phyloP scores from a whole-genome alignment of 2,888 invertebrate genomes.

The Phasia obesa region DNA sequence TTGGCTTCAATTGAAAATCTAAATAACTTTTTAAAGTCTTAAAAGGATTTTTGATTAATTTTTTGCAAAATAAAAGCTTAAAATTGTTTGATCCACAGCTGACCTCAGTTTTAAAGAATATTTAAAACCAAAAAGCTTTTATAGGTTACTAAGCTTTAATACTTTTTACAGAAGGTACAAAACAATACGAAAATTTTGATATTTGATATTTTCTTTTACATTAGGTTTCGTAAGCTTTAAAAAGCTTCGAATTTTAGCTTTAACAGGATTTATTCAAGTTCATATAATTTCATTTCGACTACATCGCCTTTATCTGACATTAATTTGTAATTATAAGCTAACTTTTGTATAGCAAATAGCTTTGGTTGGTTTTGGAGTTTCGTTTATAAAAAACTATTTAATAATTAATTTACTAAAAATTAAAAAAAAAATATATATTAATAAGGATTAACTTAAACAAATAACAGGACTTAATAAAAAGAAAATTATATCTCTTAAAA shows the following conservation, averaged over 20 bases:
- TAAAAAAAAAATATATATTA: conserved; percentile 35
- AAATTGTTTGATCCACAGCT: too few relatives aligned
- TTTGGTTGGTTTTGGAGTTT: conserved; percentile 51
- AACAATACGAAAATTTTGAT: too few relatives aligned
- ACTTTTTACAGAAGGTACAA: too few relatives aligned
- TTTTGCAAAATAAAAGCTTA: too few relatives aligned
- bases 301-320: background rate
- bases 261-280: background rate
- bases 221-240: background rate
- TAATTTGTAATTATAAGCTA: conserved; percentile 18
- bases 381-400: conserved; percentile 38
- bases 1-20: too few relatives aligned
- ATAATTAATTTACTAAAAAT: conserved; percentile 65
- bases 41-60: too few relatives aligned
- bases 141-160: too few relatives aligned
- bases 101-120: too few relatives aligned
- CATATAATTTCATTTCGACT: background rate
- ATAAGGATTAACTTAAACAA: conserved; percentile 56
- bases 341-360: conserved; percentile 9
- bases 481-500: background rate
- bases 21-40: too few relatives aligned
- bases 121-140: too few relatives aligned
- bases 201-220: too few relatives aligned
- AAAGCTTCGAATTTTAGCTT: background rate
- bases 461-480: conserved; percentile 54